Evolutionary conservation across 2,113 vertebrate genomes (phyloP).

Genomic region (Gallinago media): DNA sequence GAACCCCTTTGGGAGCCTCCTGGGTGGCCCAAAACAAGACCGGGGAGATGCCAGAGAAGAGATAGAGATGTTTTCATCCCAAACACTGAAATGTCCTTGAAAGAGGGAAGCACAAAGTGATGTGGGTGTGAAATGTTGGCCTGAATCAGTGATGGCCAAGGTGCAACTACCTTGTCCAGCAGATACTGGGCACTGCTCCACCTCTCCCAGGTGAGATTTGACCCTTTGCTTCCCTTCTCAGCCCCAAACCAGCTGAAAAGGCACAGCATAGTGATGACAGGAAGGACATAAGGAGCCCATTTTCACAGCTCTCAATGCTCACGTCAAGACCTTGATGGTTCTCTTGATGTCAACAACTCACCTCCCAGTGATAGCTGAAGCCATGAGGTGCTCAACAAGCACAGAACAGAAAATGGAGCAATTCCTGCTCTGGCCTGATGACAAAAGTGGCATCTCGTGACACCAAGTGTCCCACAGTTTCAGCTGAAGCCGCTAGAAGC

Average conservation of each 20-base stretch:
- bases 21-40: not conserved
- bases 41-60: not conserved
- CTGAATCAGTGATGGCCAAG: not conserved
- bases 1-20: not conserved
- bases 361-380: not conserved
- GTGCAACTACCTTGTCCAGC: not conserved
- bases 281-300: accelerated
- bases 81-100: not conserved
- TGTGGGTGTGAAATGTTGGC: not conserved
- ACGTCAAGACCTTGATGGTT: not conserved
- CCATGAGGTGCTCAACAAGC: not conserved
- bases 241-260: not conserved
- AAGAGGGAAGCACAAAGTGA: not conserved
- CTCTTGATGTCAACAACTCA: not conserved
- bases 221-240: not conserved
- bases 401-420: not conserved
- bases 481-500: not conserved
- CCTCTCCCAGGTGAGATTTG: not conserved
- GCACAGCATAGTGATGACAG: accelerated
- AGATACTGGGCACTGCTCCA: not conserved
- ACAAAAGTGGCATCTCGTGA: not conserved
- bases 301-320: not conserved
- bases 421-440: not conserved
- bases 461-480: not conserved
- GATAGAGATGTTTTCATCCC: not conserved